Evolutionary conservation across 2,888 invertebrate species (phyloP).

Genomic region (Elysia crispata): DNA sequence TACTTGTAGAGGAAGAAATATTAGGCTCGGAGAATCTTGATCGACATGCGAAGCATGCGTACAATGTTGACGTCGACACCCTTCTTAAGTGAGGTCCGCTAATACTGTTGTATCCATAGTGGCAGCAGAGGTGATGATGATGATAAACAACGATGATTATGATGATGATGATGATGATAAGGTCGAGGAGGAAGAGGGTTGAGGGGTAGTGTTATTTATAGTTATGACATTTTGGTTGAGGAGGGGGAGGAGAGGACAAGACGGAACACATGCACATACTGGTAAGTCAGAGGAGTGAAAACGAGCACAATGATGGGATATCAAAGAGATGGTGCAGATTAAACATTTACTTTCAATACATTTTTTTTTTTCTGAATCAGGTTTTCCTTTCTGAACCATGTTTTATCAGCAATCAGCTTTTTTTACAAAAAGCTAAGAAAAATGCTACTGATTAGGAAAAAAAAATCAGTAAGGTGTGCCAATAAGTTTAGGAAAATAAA

Average conservation of each 20-base stretch:
- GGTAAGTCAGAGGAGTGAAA: not conserved
- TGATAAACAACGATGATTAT: not conserved
- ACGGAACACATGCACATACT: not conserved
- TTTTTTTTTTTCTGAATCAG: too few relatives aligned
- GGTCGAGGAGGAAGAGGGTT: too few relatives aligned
- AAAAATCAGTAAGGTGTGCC: too few relatives aligned
- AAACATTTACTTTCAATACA: too few relatives aligned
- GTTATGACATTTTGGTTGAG: not conserved
- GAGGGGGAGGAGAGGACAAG: not conserved
- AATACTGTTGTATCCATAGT: slow-evolving; percentile 38
- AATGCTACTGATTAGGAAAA: too few relatives aligned
- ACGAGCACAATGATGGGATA: too few relatives aligned
- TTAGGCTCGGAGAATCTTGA: slow-evolving; percentile 50
- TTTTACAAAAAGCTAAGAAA: too few relatives aligned
- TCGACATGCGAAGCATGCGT: slow-evolving; percentile 53
- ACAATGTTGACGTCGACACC: slow-evolving; percentile 47
- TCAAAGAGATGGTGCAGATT: too few relatives aligned
- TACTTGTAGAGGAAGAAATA: slow-evolving; percentile 11
- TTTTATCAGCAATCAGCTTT: too few relatives aligned
- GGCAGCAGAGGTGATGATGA: slow-evolving; percentile 17
- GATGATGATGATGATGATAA: too few relatives aligned
- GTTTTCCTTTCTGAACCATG: too few relatives aligned
- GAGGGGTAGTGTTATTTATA: not conserved
- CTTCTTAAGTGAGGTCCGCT: slow-evolving; percentile 42
- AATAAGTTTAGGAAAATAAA: too few relatives aligned